Evolutionary conservation across 2,113 vertebrate genomes (phyloP).

Genomic region (Pavo muticus): DNA sequence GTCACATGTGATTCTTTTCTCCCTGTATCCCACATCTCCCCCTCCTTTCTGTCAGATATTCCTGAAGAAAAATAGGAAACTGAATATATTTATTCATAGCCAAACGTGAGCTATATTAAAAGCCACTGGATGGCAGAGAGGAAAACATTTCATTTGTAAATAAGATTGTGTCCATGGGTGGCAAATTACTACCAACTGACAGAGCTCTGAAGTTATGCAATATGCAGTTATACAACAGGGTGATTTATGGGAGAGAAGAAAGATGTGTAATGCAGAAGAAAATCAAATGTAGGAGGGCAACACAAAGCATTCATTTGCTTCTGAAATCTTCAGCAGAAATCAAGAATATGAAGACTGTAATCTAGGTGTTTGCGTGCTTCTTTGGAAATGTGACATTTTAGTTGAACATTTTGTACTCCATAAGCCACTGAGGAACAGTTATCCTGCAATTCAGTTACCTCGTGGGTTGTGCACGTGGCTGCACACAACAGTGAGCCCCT

Average conservation of each 20-base stretch:
- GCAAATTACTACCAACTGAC: not conserved
- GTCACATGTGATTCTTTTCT: not conserved
- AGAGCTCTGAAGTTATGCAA: not conserved
- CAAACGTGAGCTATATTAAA: not conserved
- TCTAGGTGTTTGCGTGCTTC: not conserved
- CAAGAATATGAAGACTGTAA: not conserved
- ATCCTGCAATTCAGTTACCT: not conserved
- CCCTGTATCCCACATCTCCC: not conserved
- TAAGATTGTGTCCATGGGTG: not conserved
- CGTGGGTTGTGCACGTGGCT: accelerated
- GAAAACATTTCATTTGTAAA: constrained; percentile 1
- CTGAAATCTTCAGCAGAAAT: constrained; percentile 1
- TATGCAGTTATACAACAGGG: not conserved
- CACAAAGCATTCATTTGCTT: not conserved
- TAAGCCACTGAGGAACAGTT: not conserved
- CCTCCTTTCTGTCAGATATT: not conserved
- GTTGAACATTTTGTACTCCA: not conserved
- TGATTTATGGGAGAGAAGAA: not conserved
- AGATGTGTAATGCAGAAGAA: not conserved
- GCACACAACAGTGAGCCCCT: not conserved
- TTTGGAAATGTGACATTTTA: not conserved
- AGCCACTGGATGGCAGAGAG: not conserved
- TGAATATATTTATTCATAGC: not conserved
- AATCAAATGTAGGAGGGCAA: constrained; percentile 15
- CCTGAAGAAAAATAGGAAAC: not conserved